Evolutionary conservation across 2,797 vertebrate species (phyloP).

Genomic region (Catamblyrhynchus diadema): DNA sequence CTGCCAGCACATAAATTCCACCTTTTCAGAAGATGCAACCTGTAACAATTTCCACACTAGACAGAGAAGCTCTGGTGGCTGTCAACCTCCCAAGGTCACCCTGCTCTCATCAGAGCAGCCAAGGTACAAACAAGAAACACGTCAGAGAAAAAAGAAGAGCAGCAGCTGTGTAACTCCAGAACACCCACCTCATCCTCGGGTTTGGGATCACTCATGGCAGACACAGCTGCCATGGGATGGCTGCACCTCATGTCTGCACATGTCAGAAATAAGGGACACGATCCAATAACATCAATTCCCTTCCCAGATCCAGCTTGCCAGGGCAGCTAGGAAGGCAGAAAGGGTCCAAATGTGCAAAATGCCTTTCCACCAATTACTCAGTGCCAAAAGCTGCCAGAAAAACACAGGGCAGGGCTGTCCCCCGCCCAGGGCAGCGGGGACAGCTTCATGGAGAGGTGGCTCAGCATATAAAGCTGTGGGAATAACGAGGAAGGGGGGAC

Average conservation of each 20-base stretch:
- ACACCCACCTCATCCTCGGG: fast-evolving
- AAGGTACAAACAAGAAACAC: neutral
- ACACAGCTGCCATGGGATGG: neutral
- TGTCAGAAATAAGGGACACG: neutral
- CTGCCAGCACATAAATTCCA: neutral
- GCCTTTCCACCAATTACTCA: neutral
- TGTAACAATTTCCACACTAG: neutral
- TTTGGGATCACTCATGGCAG: neutral
- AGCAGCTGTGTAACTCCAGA: constrained; percentile 40
- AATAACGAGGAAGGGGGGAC: neutral
- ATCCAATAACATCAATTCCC: neutral
- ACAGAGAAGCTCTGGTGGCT: neutral
- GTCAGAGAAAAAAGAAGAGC: constrained; percentile 19
- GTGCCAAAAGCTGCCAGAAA: neutral
- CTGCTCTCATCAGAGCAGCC: neutral
- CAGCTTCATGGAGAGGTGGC: neutral
- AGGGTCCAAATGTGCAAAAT: neutral
- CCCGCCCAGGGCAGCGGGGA: neutral
- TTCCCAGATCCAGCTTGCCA: neutral
- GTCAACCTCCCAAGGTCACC: constrained; percentile 14
- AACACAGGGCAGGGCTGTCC: no score
- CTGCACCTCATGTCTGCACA: neutral
- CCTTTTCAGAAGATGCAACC: neutral
- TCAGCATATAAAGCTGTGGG: neutral
- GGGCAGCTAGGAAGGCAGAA: neutral